phyloP scores from a whole-genome alignment of 2,888 invertebrate species.

The Metopia argyrocephala region DNA sequence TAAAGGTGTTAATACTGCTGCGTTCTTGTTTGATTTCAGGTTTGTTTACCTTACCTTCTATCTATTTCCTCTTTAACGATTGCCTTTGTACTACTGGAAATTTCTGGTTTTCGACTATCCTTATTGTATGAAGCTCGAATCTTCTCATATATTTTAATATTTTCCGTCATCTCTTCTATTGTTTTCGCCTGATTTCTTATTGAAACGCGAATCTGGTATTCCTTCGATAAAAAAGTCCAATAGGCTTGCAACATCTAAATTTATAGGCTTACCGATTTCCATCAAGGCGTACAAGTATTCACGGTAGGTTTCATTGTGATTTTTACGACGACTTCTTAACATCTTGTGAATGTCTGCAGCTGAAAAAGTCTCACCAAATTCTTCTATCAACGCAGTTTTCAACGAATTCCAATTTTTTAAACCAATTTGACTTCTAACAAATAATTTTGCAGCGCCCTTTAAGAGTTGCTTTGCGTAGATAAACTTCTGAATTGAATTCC shows the following conservation, averaged over 20 bases:
- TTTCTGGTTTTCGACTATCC: not conserved
- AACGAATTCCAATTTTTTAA: constrained; percentile 21
- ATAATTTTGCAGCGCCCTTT: constrained; percentile 56
- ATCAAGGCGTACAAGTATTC: constrained; percentile 57
- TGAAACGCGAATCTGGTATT: constrained; percentile 41
- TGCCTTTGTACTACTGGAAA: no score
- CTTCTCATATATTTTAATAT: constrained; percentile 41
- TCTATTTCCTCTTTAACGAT: not conserved
- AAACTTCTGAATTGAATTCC: constrained; percentile 54
- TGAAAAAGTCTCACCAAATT: constrained; percentile 11
- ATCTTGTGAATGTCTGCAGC: constrained; percentile 46
- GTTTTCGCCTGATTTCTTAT: constrained; percentile 47
- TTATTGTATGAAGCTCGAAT: not conserved
- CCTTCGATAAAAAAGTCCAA: constrained; percentile 59
- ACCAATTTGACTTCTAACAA: constrained; percentile 45
- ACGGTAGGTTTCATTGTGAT: constrained; percentile 11
- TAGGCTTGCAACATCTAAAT: constrained; percentile 50
- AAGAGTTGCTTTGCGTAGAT: constrained; percentile 55
- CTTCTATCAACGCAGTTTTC: not conserved
- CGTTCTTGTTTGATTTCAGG: constrained; percentile 6
- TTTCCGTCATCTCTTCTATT: constrained; percentile 38
- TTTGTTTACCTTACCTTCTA: constrained; percentile 3
- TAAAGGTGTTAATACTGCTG: constrained; percentile 14
- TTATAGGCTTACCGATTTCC: constrained; percentile 37
- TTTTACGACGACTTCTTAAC: constrained; percentile 44